Evolutionary conservation across 2,888 invertebrate genomes (phyloP), one percentile per base, ranked within the genome.

Genomic region (Drosophila setosimentum): DNA sequence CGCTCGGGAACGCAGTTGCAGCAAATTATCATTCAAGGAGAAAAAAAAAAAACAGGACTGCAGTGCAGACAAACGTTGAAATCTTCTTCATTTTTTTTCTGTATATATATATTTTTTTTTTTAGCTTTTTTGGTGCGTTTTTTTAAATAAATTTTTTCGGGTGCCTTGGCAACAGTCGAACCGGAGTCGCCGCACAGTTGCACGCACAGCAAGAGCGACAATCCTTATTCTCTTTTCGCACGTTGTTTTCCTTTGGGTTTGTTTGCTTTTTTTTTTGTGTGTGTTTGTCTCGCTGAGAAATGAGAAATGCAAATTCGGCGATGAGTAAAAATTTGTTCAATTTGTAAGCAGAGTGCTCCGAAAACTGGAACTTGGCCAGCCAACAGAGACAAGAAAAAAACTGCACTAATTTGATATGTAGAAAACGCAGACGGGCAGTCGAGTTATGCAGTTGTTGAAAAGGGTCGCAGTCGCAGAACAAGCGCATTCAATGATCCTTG

Each of bases 241-340:
- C 45, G 35, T n/a, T 32, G 50, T 67, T 45, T 45, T 40, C 51
- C 61, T 42, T 37, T 33, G 27, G 7, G 18, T 35, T 51, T 64
- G 42, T 53, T 33, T 51, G 53, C 50, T 37, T 51, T 37, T 42
- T 37, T 65, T 42, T 61, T 51, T 60, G 29, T 27, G 40, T 37
- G 6, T 1, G 6, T 18, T 21, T 40, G n/a, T 50, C 37, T 48
- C 29, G 32, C 37, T 76, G 69, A 80, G 68, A 61, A 66, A 72
- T 85, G 89, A 83, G 87, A 90, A 87, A 87, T 87, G 90, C 87
- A 90, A 87, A 87, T 87, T 90, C 30, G 87, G 75, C 67, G 70
- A 57, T 50, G 59, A 61, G 69, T 57, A 75, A 87, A 73, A 80
- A 69, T 63, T 64, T 71, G 63, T 61, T 73, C 80, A 89, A 89